Percentiles rank a stretch among this genome's conserved stretches.
phyloP scores from a whole-genome alignment of 2,797 vertebrate species.

The Arrhamphus sclerolepis region DNA sequence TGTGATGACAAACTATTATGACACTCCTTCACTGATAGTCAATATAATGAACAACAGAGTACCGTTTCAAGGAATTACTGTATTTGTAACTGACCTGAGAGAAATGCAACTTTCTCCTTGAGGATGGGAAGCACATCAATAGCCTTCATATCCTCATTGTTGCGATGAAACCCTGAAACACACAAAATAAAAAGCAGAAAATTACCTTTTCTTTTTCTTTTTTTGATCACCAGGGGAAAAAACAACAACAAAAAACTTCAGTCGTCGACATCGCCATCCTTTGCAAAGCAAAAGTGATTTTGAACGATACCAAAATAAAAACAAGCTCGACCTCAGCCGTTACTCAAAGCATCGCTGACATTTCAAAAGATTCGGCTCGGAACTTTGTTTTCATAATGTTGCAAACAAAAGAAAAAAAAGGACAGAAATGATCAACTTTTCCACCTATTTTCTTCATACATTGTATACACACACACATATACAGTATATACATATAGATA shows the following conservation, averaged over 20 bases:
- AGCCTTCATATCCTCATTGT: slow-evolving; percentile 95
- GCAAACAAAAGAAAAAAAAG: too few species aligned
- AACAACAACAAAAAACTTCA: too few species aligned
- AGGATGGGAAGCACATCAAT: slow-evolving; percentile 96
- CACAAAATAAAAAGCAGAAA: slow-evolving; percentile 9
- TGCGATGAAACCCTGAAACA: slow-evolving; percentile 93
- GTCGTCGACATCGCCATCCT: background rate
- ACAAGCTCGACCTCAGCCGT: background rate
- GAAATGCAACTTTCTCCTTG: slow-evolving; percentile 97
- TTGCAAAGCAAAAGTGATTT: background rate
- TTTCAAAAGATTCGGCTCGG: too few species aligned
- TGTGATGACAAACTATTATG: background rate
- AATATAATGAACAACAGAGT: background rate
- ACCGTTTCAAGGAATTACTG: background rate
- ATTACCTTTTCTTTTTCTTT: background rate
- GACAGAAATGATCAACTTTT: too few species aligned
- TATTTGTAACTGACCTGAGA: slow-evolving; percentile 84
- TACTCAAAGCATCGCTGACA: background rate
- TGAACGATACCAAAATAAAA: background rate
- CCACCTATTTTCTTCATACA: too few species aligned
- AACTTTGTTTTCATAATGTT: too few species aligned
- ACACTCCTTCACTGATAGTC: background rate
- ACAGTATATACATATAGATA: too few species aligned
- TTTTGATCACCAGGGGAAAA: background rate
- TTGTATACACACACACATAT: too few species aligned